phyloP scores from a whole-genome alignment of 2,113 vertebrate species.

The Nycticorax nycticorax region DNA sequence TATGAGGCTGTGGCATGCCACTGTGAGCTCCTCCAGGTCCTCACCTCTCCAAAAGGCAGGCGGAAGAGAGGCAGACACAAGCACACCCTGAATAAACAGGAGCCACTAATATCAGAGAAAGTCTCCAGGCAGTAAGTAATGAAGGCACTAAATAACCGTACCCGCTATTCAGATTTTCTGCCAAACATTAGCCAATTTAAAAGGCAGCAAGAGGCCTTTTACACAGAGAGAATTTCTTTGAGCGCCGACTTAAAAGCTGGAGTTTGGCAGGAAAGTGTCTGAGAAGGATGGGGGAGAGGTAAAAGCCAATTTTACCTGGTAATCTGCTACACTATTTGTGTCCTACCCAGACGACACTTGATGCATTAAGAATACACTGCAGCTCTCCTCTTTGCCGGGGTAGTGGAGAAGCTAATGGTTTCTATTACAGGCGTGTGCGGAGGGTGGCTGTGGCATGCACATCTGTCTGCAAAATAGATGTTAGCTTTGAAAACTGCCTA shows the following conservation, averaged over 20 bases:
- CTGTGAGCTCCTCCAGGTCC: slow-evolving; percentile 6
- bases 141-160: slow-evolving; percentile 54
- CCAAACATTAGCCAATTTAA: slow-evolving; percentile 69
- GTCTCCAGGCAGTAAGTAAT: slow-evolving; percentile 53
- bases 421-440: slow-evolving; percentile 42
- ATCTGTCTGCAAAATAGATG: slow-evolving; percentile 41
- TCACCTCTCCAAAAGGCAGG: neutral
- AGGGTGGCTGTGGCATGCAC: slow-evolving; percentile 9
- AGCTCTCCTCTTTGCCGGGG: slow-evolving; percentile 42
- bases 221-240: slow-evolving; percentile 69
- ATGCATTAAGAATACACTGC: slow-evolving; percentile 67
- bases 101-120: slow-evolving; percentile 52
- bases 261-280: slow-evolving; percentile 78
- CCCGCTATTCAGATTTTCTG: slow-evolving; percentile 55
- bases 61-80: neutral
- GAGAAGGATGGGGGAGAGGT: slow-evolving; percentile 67
- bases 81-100: slow-evolving; percentile 48
- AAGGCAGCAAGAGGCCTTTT: slow-evolving; percentile 77
- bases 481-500: slow-evolving; percentile 29
- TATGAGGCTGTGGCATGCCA: neutral
- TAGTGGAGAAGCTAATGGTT: slow-evolving; percentile 58
- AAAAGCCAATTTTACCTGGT: slow-evolving; percentile 77
- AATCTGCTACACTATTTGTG: slow-evolving; percentile 76
- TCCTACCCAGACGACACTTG: slow-evolving; percentile 61
- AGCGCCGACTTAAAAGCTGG: slow-evolving; percentile 74